These are phyloP conservation scores for Spodoptera picta DNA, from an alignment of 2,888 invertebrate species.

Conservation along the genomic window DNA sequence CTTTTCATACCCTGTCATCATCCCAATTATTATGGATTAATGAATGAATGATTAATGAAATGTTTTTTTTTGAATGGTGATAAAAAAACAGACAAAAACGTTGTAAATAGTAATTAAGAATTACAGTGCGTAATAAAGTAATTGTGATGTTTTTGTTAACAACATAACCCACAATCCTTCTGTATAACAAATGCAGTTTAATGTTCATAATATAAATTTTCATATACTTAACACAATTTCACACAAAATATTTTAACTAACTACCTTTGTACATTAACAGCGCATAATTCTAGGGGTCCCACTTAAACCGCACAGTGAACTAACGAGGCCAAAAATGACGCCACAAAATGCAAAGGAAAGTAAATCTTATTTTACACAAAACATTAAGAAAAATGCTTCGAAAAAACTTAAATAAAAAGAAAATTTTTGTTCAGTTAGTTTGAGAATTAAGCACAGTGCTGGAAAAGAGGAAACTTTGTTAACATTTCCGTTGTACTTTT, in stretches of 20 bases:
- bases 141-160: too few relatives aligned
- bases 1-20: too few relatives aligned
- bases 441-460: slow-evolving; percentile 31
- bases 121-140: too few relatives aligned
- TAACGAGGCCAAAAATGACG: slow-evolving; percentile 41
- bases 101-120: too few relatives aligned
- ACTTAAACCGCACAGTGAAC: slow-evolving; percentile 21
- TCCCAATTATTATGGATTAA: too few relatives aligned
- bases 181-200: too few relatives aligned
- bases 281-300: slow-evolving; percentile 11
- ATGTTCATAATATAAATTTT: slow-evolving; percentile 5
- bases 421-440: slow-evolving; percentile 62
- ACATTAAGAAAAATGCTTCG: slow-evolving; percentile 61
- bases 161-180: too few relatives aligned
- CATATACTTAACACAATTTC: slow-evolving; percentile 12
- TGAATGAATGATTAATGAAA: too few relatives aligned
- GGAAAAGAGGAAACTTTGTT: background rate
- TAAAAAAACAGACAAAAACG: too few relatives aligned
- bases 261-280: slow-evolving; percentile 25
- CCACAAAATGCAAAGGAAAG: slow-evolving; percentile 53
- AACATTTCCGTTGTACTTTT: slow-evolving; percentile 20
- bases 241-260: slow-evolving; percentile 28
- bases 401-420: slow-evolving; percentile 56
- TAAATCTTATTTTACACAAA: slow-evolving; percentile 63
- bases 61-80: too few relatives aligned